phyloP scores from a whole-genome alignment of 2,888 invertebrate genomes.

The Tinea trinotella region DNA sequence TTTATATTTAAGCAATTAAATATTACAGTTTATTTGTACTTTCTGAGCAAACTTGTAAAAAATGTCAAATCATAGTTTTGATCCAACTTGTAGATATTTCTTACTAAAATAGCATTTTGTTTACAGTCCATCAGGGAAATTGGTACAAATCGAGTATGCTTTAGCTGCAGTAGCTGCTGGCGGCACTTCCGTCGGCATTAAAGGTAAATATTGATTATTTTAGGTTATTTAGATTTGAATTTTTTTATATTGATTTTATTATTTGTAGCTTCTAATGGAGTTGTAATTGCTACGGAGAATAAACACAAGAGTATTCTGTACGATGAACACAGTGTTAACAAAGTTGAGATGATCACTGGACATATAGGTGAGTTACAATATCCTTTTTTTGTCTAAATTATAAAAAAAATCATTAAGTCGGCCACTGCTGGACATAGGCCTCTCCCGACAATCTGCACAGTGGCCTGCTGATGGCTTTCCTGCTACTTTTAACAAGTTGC shows the following conservation, averaged over 20 bases:
- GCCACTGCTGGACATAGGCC: too few relatives aligned
- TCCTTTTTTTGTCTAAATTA: neutral
- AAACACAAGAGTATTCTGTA: constrained; percentile 97
- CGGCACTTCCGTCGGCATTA: constrained; percentile 98
- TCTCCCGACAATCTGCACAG: too few relatives aligned
- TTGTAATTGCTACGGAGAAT: constrained; percentile 98
- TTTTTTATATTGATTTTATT: neutral
- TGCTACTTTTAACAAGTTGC: too few relatives aligned
- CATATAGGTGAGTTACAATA: constrained; percentile 69
- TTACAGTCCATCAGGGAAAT: constrained; percentile 96
- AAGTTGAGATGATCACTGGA: constrained; percentile 95
- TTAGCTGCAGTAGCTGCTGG: constrained; percentile 98
- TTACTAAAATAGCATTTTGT: constrained; percentile 25
- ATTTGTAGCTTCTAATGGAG: constrained; percentile 95
- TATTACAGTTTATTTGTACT: neutral
- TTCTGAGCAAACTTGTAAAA: neutral
- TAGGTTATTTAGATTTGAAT: constrained; percentile 23
- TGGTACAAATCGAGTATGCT: constrained; percentile 99
- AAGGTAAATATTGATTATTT: constrained; percentile 73
- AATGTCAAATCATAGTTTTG: neutral
- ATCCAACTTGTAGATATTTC: neutral
- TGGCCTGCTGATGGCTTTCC: too few relatives aligned
- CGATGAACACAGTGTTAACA: constrained; percentile 96
- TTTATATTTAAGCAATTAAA: neutral
- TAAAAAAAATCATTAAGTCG: too few relatives aligned